A percentile compares a stretch with the other conserved stretches of the same genome.
These are phyloP conservation scores for Anhinga anhinga DNA, from an alignment of 2,113 vertebrate genomes.

Conservation along the genomic window DNA sequence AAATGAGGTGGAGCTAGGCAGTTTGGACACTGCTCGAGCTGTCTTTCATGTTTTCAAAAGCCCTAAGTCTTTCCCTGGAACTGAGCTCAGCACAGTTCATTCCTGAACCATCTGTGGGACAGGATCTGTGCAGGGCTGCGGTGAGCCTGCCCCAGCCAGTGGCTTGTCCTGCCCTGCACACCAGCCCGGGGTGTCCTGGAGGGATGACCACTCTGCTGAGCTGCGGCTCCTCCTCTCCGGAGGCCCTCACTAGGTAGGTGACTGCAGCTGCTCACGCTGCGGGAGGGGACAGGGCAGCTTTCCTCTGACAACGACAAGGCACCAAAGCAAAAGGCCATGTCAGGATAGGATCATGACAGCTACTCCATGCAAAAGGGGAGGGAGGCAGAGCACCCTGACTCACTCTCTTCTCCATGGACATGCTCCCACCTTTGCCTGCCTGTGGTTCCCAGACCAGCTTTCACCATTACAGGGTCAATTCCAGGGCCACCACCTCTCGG, in stretches of 20 bases:
- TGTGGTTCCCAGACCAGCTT: neutral
- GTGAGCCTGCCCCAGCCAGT: accelerated
- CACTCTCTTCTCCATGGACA: neutral
- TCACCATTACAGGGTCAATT: neutral
- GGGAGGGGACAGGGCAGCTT: neutral
- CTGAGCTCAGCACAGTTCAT: neutral
- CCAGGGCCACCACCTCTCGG: neutral
- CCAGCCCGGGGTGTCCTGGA: accelerated
- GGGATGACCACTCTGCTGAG: neutral
- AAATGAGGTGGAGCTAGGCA: slow-evolving; percentile 13
- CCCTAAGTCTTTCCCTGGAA: neutral
- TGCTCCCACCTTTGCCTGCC: neutral
- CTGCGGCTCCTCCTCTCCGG: accelerated
- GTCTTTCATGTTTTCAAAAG: slow-evolving; percentile 15
- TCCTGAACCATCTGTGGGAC: accelerated
- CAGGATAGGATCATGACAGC: neutral
- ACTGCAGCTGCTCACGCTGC: accelerated
- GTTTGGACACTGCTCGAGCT: neutral
- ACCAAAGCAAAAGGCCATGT: neutral
- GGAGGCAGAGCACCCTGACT: neutral
- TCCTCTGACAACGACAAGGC: neutral
- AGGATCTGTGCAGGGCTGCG: accelerated
- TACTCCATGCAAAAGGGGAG: neutral
- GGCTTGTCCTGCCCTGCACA: neutral
- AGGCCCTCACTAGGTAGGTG: neutral